phyloP scores from a whole-genome alignment of 2,888 invertebrate genomes.

The Carpatolechia fugitivella region DNA sequence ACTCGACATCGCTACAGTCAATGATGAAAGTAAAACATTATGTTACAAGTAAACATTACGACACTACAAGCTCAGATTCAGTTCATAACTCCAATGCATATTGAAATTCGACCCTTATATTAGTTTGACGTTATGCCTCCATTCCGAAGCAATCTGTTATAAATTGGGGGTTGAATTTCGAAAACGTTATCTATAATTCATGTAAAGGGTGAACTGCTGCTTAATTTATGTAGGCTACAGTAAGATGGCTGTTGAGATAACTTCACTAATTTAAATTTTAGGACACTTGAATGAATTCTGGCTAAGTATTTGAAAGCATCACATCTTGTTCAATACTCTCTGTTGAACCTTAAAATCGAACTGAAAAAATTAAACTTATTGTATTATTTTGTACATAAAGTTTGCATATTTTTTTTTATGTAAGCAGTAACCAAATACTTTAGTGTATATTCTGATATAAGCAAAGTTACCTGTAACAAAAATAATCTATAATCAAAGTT shows the following conservation, averaged over 20 bases:
- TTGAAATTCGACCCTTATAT: neutral
- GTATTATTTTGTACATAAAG: too few species aligned
- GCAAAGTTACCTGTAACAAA: too few species aligned
- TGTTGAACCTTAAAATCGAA: too few species aligned
- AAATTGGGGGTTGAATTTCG: neutral
- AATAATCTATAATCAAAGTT: too few species aligned
- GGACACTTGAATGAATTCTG: slow-evolving; percentile 1
- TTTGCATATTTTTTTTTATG: too few species aligned
- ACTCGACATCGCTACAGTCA: too few species aligned
- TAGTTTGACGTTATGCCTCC: slow-evolving; percentile 1
- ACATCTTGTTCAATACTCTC: neutral
- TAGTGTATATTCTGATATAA: too few species aligned
- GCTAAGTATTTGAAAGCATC: neutral
- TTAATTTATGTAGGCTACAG: slow-evolving; percentile 9
- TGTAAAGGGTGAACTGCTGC: slow-evolving; percentile 12
- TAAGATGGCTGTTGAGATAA: slow-evolving; percentile 9
- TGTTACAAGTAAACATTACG: too few species aligned
- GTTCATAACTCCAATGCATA: neutral
- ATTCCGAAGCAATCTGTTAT: slow-evolving; percentile 6
- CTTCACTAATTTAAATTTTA: slow-evolving; percentile 13
- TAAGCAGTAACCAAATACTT: too few species aligned
- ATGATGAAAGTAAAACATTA: too few species aligned
- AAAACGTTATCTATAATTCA: slow-evolving; percentile 14
- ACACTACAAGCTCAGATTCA: too few species aligned
- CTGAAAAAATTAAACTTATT: too few species aligned